Evolutionary conservation across 2,113 vertebrate genomes (phyloP), one percentile per base, ranked within the genome.

Genomic region (Equus quagga): DNA sequence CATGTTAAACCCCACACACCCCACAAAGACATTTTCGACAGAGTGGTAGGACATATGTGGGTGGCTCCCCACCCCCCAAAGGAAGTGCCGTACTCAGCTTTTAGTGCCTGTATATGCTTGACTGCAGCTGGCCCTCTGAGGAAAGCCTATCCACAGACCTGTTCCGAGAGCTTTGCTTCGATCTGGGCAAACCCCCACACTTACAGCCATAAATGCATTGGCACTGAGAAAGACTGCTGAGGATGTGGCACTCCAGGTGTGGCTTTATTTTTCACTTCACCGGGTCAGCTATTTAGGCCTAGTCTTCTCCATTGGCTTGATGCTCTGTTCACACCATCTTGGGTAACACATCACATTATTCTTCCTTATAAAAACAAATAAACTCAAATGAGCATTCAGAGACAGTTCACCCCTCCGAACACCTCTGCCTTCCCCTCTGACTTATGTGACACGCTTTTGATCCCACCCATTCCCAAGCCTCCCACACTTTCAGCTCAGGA

Each of bases 301-400:
- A 98, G 97, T 97, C 97, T 97, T 98, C 97, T 96, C 87, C 97
- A 96, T 58, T 46, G 97, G 97, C 95, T 98, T 96, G 96, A 95
- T 97, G 97, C 24, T 97, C 93, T 88, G 93, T 97, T 98, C 97
- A 70, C 36, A 97, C 93, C 98, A 98, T 93, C 92, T 96, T 87
- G 93, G 95, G 96, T 97, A 97, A 96, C 93, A 98, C 98, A 97
- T 95, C 97, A 97, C 18, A 13, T 96, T 98, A 98, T 98, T 98
- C 98, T 97, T 98, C 96, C 96, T 97, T 98, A 98, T 98, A 95
- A 98, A 98, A 98, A 98, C 97, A 98, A 98, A 98, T 91, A 98
- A 98, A 98, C 97, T 98, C 90, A 65, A 98, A 81, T 98, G 94
- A 98, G 98, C 97, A 98, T 98, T 96, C 94, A 93, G 94, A 97